Percentiles rank a stretch among this genome's conserved stretches.
phyloP scores from a whole-genome alignment of 2,113 vertebrate genomes.

The Tragulus kanchil region DNA sequence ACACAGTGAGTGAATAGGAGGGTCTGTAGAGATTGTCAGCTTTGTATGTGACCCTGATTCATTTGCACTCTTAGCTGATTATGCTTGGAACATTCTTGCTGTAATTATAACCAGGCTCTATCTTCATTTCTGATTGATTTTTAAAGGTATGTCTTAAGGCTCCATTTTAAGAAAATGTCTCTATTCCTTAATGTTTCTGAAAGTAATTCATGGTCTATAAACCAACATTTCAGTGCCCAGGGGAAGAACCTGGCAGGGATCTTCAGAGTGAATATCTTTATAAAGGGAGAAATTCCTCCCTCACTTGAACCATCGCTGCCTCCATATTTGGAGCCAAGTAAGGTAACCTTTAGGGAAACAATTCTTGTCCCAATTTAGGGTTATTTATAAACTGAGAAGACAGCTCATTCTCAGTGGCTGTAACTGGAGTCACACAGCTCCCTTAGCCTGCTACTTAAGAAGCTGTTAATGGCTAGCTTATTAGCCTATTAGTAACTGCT shows the following conservation, averaged over 20 bases:
- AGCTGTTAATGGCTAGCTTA: slow-evolving; percentile 66
- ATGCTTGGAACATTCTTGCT: not conserved
- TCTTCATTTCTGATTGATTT: not conserved
- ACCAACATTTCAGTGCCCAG: not conserved
- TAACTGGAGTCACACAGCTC: not conserved
- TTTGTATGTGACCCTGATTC: not conserved
- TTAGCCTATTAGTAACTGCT: slow-evolving; percentile 63
- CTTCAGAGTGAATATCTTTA: slow-evolving; percentile 33
- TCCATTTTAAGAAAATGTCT: not conserved
- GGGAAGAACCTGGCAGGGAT: slow-evolving; percentile 15
- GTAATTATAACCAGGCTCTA: not conserved
- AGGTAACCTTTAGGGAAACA: slow-evolving; percentile 27
- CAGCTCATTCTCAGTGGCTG: not conserved
- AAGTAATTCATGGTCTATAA: slow-evolving; percentile 29
- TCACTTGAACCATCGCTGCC: not conserved
- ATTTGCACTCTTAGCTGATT: not conserved
- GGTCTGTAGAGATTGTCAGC: not conserved
- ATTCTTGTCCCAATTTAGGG: not conserved
- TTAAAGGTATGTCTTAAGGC: slow-evolving; percentile 11
- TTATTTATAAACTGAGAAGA: not conserved
- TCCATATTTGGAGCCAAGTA: not conserved
- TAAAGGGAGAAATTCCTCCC: not conserved
- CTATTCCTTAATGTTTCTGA: not conserved
- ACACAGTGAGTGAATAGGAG: not conserved
- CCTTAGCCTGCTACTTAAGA: slow-evolving; percentile 62